These are phyloP conservation scores for Apteryx mantelli DNA, from an alignment of 2,113 vertebrate species.

Conservation along the genomic window DNA sequence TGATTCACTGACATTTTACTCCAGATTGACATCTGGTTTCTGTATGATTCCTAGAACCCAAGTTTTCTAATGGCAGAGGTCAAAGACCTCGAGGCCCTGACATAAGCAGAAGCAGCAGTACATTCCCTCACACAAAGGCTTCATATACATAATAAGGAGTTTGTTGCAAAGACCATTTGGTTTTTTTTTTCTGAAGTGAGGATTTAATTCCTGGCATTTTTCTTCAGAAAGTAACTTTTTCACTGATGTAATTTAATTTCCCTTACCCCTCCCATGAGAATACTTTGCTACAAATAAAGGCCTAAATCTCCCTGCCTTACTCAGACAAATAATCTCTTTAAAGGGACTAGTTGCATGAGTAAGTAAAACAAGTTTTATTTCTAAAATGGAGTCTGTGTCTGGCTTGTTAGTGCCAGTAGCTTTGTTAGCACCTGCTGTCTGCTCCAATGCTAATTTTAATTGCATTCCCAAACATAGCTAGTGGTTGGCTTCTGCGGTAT, in stretches of 20 bases:
- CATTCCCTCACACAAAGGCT: rapidly evolving
- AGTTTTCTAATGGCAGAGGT: not conserved
- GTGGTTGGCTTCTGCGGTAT: not conserved
- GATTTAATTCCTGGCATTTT: not conserved
- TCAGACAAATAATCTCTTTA: not conserved
- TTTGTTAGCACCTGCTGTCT: not conserved
- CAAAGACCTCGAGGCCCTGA: not conserved
- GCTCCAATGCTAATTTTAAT: not conserved
- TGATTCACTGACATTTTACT: not conserved
- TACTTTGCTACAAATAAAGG: not conserved
- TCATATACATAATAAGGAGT: not conserved
- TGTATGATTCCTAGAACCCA: not conserved
- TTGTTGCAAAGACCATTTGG: not conserved
- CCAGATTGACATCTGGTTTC: not conserved
- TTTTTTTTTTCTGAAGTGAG: not conserved
- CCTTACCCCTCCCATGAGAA: not conserved
- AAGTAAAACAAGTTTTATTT: not conserved
- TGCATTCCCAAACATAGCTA: rapidly evolving
- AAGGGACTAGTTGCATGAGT: not conserved
- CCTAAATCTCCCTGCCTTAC: not conserved
- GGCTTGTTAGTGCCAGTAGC: not conserved
- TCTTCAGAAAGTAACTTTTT: not conserved
- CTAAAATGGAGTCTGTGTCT: not conserved
- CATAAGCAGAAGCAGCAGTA: not conserved
- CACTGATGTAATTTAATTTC: not conserved